These are phyloP conservation scores for Melanchra persicariae DNA, from an alignment of 2,888 invertebrate genomes.

Conservation along the genomic window DNA sequence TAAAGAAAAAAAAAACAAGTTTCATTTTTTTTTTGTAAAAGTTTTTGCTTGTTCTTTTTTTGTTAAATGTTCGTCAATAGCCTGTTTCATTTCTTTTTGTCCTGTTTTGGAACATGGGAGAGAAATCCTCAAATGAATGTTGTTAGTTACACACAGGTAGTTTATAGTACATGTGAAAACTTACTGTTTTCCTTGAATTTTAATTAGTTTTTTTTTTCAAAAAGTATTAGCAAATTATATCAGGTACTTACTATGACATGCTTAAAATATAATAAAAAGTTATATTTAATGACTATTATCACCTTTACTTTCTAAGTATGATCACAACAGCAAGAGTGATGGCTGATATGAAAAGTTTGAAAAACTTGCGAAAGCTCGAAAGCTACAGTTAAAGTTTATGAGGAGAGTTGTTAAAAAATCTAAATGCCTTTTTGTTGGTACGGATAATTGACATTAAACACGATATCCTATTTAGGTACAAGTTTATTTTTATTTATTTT, in stretches of 20 bases:
- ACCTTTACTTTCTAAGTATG: background rate
- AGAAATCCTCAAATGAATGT: background rate
- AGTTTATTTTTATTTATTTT: slow-evolving; percentile 10
- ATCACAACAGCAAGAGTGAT: slow-evolving; percentile 1
- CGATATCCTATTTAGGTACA: background rate
- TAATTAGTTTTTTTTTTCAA: too few species aligned
- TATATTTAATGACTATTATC: too few species aligned
- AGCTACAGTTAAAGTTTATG: background rate
- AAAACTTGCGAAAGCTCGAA: background rate
- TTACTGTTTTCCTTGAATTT: too few species aligned
- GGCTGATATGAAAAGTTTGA: background rate
- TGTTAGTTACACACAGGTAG: too few species aligned
- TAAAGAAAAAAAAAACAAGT: slow-evolving; percentile 44
- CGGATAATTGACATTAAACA: background rate
- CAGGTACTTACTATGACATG: too few species aligned
- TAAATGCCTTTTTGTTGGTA: background rate
- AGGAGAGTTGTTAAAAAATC: background rate
- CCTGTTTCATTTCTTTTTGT: slow-evolving; percentile 1
- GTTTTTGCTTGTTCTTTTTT: slow-evolving; percentile 39
- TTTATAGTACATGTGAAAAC: too few species aligned
- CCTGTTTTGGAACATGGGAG: slow-evolving; percentile 8
- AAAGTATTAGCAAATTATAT: background rate
- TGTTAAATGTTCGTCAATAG: slow-evolving; percentile 50
- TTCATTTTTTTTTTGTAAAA: slow-evolving; percentile 33
- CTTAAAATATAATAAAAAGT: too few species aligned